Evolutionary conservation across 1,140 invertebrate genomes (phyloP), one percentile per base, ranked within the genome.

Genomic region (Nasonia longicornis): DNA sequence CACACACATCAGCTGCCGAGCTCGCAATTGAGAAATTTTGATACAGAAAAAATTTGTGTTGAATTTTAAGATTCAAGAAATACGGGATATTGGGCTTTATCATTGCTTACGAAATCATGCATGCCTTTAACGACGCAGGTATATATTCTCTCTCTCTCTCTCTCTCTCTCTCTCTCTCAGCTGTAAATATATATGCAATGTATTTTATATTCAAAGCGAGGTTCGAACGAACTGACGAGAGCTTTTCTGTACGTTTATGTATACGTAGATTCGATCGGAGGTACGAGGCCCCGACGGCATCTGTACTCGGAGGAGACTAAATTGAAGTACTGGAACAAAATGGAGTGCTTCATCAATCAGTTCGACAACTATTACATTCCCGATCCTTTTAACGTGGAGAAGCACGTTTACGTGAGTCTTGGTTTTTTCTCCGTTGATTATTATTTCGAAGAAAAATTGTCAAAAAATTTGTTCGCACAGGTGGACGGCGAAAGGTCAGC

Each of bases 101-200:
- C 45, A 58, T 75, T 42, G 73, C 73, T 63, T 75, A 75, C 48
- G 73, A 75, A 75, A 75, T 75, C 4, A 75, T 75, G 73, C 73
- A 75, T 63, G 73, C 73, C 16, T 75, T 75, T 38, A 75, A 75
- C 38, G 73, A 75, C 22, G 73, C 73, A 58, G 73, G 73, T 75
- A 63, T 26, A 48, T n/a, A 66, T 73, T 45, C 11, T 73, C 16
- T 73, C 35, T 26, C 1, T 26, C 26, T 26, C 26, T 26, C 26
- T 26, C 26, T 26, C 26, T 45, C 11, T 73, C 16, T 73, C 16
- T 73, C 35, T 45, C 3, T 73, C 16, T 73, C 35, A 22, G n/a
- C 38, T 45, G 7, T 35, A 35, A 14, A 38, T 70, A 31, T n/a
- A 20, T n/a, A 20, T 26, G 63, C 35, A 16, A 71, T 35, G 1